Conservation (phyloP, 2,888 invertebrate species). For the Athalia cordata region DNA sequence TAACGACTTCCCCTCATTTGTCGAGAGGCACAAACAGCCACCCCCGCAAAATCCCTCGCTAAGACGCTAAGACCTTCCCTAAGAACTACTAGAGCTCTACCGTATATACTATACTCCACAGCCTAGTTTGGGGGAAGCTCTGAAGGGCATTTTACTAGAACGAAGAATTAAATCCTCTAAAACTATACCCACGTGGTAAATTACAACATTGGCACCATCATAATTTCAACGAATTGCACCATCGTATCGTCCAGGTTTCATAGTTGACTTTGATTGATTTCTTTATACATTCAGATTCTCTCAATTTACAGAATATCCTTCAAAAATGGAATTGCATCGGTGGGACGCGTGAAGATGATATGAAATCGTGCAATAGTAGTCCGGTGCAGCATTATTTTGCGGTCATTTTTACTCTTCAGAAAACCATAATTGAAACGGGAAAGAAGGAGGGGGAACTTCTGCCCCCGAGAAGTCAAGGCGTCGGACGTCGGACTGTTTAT, state of each 20-base stretch:
- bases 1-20: slow-evolving; percentile 72
- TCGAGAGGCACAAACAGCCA: slow-evolving; percentile 70
- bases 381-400: slow-evolving; percentile 11
- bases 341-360: neutral
- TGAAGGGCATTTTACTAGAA: slow-evolving; percentile 23
- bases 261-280: too few species aligned
- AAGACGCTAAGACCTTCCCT: slow-evolving; percentile 41
- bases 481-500: slow-evolving; percentile 22
- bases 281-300: too few species aligned
- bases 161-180: slow-evolving; percentile 6
- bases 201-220: neutral
- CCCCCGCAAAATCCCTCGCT: slow-evolving; percentile 60
- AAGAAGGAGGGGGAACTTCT: neutral
- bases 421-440: neutral
- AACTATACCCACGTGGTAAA: neutral
- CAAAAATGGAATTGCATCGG: too few species aligned
- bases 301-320: too few species aligned
- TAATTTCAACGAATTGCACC: too few species aligned
- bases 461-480: slow-evolving; percentile 2
- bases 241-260: too few species aligned
- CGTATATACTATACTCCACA: neutral
- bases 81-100: slow-evolving; percentile 35
- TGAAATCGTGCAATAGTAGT: neutral
- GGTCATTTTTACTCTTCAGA: neutral
- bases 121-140: neutral